phyloP scores from a whole-genome alignment of 1,140 invertebrate species.

The Polypedilum pembai region DNA sequence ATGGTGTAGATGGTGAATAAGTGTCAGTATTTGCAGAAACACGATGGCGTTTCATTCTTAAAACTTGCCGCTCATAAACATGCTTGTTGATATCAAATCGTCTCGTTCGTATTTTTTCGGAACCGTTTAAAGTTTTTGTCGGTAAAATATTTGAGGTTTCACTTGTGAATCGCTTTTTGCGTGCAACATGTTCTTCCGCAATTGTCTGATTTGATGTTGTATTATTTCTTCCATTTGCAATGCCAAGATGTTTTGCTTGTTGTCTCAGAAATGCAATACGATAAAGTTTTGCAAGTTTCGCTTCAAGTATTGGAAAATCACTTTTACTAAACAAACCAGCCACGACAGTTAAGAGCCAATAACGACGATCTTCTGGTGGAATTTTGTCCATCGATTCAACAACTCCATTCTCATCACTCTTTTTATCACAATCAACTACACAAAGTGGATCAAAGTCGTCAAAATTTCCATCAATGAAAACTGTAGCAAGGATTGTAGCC shows the following conservation, averaged over 20 bases:
- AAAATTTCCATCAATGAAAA: constrained; percentile 48
- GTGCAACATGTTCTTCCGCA: neutral
- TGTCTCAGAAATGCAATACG: constrained; percentile 54
- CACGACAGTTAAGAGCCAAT: constrained; percentile 73
- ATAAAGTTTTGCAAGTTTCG: constrained; percentile 54
- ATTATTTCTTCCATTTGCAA: neutral
- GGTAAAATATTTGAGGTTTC: neutral
- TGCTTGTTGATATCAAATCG: constrained; percentile 9
- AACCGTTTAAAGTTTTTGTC: neutral
- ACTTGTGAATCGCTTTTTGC: neutral
- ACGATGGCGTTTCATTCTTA: constrained; percentile 19
- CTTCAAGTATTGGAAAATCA: constrained; percentile 47
- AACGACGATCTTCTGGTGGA: constrained; percentile 50
- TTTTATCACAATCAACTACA: constrained; percentile 39
- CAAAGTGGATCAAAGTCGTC: constrained; percentile 38
- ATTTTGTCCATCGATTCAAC: constrained; percentile 37
- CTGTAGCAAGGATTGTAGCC: constrained; percentile 53
- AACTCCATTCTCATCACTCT: constrained; percentile 35
- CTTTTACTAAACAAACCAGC: constrained; percentile 44
- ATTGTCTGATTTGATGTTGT: neutral
- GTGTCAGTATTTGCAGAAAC: neutral
- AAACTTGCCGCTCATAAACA: constrained; percentile 22
- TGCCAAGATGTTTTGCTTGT: constrained; percentile 26
- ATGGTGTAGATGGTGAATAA: neutral
- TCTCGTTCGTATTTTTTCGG: neutral